Percentiles rank a stretch among this genome's conserved stretches.
These are phyloP conservation scores for Podotricha telesiphe DNA, from an alignment of 2,888 invertebrate genomes.

Conservation along the genomic window DNA sequence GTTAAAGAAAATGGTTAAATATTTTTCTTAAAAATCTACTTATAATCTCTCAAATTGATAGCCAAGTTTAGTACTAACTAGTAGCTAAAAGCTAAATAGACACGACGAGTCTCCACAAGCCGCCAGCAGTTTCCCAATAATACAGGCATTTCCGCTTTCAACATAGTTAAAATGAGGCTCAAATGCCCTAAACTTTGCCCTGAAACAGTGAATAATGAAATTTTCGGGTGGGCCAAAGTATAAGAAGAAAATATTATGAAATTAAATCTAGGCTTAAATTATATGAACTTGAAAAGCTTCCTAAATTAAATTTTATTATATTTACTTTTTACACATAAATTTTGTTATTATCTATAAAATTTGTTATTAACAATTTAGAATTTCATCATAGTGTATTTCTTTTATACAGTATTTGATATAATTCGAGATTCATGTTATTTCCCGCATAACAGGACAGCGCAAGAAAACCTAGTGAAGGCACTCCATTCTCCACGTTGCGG, in stretches of 20 bases:
- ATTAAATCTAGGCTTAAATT: background rate
- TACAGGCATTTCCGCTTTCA: background rate
- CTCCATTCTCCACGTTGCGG: too few species aligned
- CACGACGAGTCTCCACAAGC: background rate
- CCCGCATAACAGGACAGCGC: too few species aligned
- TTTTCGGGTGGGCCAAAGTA: background rate
- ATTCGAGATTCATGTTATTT: background rate
- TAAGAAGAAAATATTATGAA: constrained; percentile 1
- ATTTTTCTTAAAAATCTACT: too few species aligned
- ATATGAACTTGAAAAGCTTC: constrained; percentile 8
- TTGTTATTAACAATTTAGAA: background rate
- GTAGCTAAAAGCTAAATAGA: background rate
- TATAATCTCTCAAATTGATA: too few species aligned
- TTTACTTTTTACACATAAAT: background rate
- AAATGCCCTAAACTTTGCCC: background rate
- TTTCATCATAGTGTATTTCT: background rate
- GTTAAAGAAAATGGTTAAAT: too few species aligned
- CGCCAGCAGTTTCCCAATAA: constrained; percentile 6
- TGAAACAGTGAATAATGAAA: constrained; percentile 7
- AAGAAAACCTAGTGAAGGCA: too few species aligned
- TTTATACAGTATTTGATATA: background rate
- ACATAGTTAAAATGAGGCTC: background rate
- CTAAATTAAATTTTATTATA: background rate
- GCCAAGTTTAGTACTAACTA: too few species aligned
- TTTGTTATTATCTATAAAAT: background rate